Percentiles rank a stretch among this genome's conserved stretches.
Conservation (phyloP, 2,113 vertebrate genomes). For the Cebus imitator region DNA sequence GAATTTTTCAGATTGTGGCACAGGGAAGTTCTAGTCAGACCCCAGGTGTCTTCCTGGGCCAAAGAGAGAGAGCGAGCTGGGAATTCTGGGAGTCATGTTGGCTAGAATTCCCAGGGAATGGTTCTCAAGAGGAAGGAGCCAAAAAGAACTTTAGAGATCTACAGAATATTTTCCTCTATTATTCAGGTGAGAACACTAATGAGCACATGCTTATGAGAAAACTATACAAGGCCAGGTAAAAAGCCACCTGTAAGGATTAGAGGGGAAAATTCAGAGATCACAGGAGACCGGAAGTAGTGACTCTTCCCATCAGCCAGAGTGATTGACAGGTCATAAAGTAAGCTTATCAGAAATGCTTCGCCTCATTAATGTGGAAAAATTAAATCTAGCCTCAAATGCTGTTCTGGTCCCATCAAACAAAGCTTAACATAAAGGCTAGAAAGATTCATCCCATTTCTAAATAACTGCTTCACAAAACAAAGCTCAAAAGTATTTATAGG, state of each 20-base stretch:
- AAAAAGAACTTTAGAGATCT: background rate
- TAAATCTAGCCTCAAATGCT: background rate
- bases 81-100: background rate
- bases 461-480: background rate
- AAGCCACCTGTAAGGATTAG: background rate
- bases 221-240: background rate
- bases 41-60: background rate
- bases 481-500: background rate
- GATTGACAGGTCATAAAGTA: background rate
- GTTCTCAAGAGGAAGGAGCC: background rate
- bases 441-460: background rate
- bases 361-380: background rate
- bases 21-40: fast-evolving
- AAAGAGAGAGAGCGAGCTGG: background rate
- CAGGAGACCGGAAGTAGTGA: background rate
- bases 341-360: background rate
- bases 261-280: background rate
- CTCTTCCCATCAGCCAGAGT: background rate
- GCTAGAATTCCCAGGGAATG: background rate
- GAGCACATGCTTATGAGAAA: background rate
- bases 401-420: background rate
- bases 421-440: background rate
- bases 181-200: background rate
- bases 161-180: background rate
- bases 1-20: background rate